Evolutionary conservation across 1,140 invertebrate genomes (phyloP).

Genomic region (Drosophila trapezifrons): DNA sequence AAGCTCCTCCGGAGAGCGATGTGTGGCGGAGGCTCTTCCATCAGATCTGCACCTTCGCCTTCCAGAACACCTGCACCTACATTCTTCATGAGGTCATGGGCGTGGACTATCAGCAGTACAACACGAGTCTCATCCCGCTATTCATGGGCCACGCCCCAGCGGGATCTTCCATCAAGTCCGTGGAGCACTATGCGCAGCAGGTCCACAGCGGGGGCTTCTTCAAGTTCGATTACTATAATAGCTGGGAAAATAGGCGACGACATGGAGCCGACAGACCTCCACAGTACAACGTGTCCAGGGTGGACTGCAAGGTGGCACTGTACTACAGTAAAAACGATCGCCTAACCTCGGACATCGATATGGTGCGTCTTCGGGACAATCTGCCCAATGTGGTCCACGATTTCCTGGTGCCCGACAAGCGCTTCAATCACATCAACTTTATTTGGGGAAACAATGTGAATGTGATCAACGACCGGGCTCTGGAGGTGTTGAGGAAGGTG

Average conservation of each 20-base stretch:
- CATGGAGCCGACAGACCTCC: slow-evolving; percentile 41
- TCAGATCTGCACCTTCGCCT: slow-evolving; percentile 43
- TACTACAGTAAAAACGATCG: slow-evolving; percentile 63
- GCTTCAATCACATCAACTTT: slow-evolving; percentile 86
- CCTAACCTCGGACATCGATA: slow-evolving; percentile 43
- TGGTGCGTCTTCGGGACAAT: slow-evolving; percentile 72
- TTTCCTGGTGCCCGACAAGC: slow-evolving; percentile 71
- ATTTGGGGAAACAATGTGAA: slow-evolving; percentile 84
- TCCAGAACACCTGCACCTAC: slow-evolving; percentile 85
- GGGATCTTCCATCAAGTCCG: slow-evolving; percentile 47
- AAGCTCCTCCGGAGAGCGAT: slow-evolving; percentile 59
- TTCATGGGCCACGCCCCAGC: slow-evolving; percentile 30
- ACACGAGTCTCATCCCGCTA: slow-evolving; percentile 52
- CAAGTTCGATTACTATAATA: slow-evolving; percentile 46
- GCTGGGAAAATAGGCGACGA: slow-evolving; percentile 15
- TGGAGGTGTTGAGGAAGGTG: slow-evolving; percentile 74
- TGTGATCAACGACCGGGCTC: slow-evolving; percentile 81
- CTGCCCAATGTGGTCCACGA: slow-evolving; percentile 84
- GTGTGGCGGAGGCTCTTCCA: slow-evolving; percentile 44
- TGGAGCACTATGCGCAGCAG: slow-evolving; percentile 46
- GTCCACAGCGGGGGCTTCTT: slow-evolving; percentile 53
- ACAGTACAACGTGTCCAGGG: slow-evolving; percentile 54
- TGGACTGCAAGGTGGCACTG: slow-evolving; percentile 65
- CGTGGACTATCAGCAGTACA: slow-evolving; percentile 85
- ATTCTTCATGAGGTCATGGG: slow-evolving; percentile 85